A percentile compares a stretch with the other conserved stretches of the same genome.
Evolutionary conservation across 2,888 invertebrate species (phyloP).

Genomic region (Cryptops parisi): DNA sequence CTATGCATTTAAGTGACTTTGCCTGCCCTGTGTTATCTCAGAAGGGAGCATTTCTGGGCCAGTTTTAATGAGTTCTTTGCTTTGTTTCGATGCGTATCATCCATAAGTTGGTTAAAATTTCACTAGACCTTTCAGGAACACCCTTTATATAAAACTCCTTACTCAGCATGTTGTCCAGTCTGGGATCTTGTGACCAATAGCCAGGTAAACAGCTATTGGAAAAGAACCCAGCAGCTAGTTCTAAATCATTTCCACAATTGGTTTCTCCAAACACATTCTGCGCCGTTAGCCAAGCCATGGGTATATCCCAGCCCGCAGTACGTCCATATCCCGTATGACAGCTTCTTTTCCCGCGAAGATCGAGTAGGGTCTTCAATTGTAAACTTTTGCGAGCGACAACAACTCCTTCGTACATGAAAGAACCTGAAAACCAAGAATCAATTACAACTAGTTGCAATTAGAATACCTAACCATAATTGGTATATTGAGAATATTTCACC

Average conservation of each 20-base stretch:
- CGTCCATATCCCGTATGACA: constrained; percentile 71
- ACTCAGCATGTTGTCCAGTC: constrained; percentile 56
- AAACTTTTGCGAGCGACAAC: constrained; percentile 50
- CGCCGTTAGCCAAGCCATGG: constrained; percentile 27
- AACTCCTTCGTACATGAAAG: constrained; percentile 28
- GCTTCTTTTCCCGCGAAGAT: constrained; percentile 53
- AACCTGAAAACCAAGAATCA: too few species aligned
- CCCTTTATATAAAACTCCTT: too few species aligned
- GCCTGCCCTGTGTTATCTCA: too few species aligned
- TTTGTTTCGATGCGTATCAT: too few species aligned
- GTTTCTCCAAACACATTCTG: constrained; percentile 4
- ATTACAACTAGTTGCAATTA: too few species aligned
- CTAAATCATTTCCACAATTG: constrained; percentile 45
- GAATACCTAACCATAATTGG: too few species aligned
- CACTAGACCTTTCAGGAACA: too few species aligned
- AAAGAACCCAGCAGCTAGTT: constrained; percentile 64
- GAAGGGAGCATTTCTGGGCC: too few species aligned
- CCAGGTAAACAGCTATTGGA: constrained; percentile 73
- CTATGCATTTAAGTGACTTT: too few species aligned
- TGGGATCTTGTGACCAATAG: constrained; percentile 58
- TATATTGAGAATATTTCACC: too few species aligned
- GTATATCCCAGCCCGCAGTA: constrained; percentile 37
- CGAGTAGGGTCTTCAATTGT: constrained; percentile 42
- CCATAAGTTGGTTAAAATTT: too few species aligned
- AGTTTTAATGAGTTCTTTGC: too few species aligned